A percentile compares a stretch with the other conserved stretches of the same genome.
These are phyloP conservation scores for Parus major DNA, from an alignment of 2,113 vertebrate genomes.

Conservation along the genomic window DNA sequence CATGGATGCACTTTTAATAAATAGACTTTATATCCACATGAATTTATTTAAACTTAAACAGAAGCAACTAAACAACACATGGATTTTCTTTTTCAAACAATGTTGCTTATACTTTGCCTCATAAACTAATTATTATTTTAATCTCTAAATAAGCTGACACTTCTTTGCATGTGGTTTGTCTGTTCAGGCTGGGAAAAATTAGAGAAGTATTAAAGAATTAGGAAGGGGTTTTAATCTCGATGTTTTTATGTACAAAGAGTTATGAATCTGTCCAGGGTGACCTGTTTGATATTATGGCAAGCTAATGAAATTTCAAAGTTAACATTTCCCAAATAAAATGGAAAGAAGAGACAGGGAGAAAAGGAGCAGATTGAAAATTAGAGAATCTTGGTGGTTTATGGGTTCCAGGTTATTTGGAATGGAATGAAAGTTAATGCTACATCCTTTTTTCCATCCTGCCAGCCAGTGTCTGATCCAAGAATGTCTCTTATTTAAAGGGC, in stretches of 20 bases:
- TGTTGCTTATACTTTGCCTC: constrained; percentile 24
- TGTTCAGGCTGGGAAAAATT: constrained; percentile 39
- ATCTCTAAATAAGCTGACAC: constrained; percentile 47
- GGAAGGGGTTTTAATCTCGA: background rate
- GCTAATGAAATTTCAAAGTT: constrained; percentile 62
- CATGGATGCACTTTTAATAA: constrained; percentile 24
- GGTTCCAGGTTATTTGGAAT: constrained; percentile 70
- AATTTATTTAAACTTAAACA: constrained; percentile 42
- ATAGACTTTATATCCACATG: background rate
- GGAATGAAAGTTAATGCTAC: constrained; percentile 67
- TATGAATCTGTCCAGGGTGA: constrained; percentile 19
- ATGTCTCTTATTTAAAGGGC: constrained; percentile 74
- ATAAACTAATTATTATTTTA: constrained; percentile 59
- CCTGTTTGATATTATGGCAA: constrained; percentile 14
- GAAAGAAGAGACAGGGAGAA: constrained; percentile 48
- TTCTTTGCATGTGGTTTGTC: constrained; percentile 52
- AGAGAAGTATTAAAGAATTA: constrained; percentile 15
- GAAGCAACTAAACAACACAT: constrained; percentile 31
- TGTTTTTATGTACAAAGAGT: constrained; percentile 37
- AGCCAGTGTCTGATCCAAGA: constrained; percentile 69
- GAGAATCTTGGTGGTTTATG: constrained; percentile 64
- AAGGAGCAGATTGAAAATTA: constrained; percentile 54
- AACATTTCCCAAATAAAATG: constrained; percentile 50
- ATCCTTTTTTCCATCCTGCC: constrained; percentile 62
- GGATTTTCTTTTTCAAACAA: constrained; percentile 39